Percentiles rank a stretch among this genome's conserved stretches.
These are phyloP conservation scores for Chaetogeoica ovagalla DNA, from an alignment of 2,888 invertebrate species.

Conservation along the genomic window DNA sequence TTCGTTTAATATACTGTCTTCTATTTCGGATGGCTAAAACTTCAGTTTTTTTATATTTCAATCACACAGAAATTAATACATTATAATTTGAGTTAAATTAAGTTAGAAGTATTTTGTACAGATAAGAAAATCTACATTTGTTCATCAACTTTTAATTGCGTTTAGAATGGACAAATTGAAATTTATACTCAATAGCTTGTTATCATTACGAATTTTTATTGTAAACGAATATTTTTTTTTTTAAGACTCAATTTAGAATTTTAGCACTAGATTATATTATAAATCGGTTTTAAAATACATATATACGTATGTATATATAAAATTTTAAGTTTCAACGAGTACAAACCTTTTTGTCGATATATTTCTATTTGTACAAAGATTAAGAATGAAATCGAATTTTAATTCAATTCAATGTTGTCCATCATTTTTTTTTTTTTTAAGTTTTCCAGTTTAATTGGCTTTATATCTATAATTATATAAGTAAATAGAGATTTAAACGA, in stretches of 20 bases:
- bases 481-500: not conserved
- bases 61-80: not conserved
- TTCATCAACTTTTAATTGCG: too few species aligned
- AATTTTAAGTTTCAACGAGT: not conserved
- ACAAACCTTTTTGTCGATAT: not conserved
- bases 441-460: constrained; percentile 16
- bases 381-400: constrained; percentile 9
- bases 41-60: constrained; percentile 12
- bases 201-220: too few species aligned
- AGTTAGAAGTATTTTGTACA: too few species aligned
- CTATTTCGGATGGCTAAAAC: not conserved
- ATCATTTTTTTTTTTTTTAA: not conserved
- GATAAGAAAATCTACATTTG: too few species aligned
- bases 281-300: not conserved
- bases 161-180: too few species aligned
- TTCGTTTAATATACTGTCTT: too few species aligned
- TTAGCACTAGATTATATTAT: not conserved
- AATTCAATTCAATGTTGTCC: constrained; percentile 15
- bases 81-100: too few species aligned
- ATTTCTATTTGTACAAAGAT: constrained; percentile 17
- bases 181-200: too few species aligned
- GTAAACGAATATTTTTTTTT: too few species aligned
- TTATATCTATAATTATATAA: constrained; percentile 7
- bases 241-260: not conserved
- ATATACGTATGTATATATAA: not conserved